A percentile compares a stretch with the other conserved stretches of the same genome.
Evolutionary conservation across 1,140 invertebrate genomes (phyloP).

Genomic region (Daktulosphaira vitifoliae): DNA sequence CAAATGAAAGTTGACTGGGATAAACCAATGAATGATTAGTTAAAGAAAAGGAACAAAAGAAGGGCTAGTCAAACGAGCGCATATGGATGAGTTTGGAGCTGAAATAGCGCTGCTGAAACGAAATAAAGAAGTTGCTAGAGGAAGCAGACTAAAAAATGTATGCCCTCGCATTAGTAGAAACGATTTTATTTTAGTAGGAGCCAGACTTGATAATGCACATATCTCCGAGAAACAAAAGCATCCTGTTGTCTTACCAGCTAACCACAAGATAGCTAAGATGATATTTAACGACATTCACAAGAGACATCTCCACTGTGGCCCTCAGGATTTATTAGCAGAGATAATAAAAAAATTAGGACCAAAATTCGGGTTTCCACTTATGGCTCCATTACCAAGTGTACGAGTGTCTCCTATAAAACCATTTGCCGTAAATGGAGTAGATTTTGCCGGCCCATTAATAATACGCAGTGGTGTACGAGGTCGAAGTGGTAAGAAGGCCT

Average conservation of each 20-base stretch:
- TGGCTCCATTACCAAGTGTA: not conserved
- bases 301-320: not conserved
- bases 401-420: not conserved
- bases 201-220: not conserved
- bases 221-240: slow-evolving; percentile 1
- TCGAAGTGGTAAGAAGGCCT: too few relatives aligned
- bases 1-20: slow-evolving; percentile 43
- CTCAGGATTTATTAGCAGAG: not conserved
- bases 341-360: too few relatives aligned
- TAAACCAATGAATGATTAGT: slow-evolving; percentile 37
- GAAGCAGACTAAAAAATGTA: not conserved
- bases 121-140: not conserved
- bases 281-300: not conserved
- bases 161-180: not conserved
- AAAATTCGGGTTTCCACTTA: too few relatives aligned
- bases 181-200: not conserved
- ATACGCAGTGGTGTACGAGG: too few relatives aligned
- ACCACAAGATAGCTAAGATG: not conserved
- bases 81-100: not conserved
- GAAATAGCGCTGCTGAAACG: not conserved
- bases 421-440: not conserved
- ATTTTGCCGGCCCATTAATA: slow-evolving; percentile 12
- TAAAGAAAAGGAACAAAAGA: slow-evolving; percentile 39
- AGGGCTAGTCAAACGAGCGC: not conserved
- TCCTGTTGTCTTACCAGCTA: not conserved